Conservation (phyloP, 2,888 invertebrate species). For the Orchesella flavescens region DNA sequence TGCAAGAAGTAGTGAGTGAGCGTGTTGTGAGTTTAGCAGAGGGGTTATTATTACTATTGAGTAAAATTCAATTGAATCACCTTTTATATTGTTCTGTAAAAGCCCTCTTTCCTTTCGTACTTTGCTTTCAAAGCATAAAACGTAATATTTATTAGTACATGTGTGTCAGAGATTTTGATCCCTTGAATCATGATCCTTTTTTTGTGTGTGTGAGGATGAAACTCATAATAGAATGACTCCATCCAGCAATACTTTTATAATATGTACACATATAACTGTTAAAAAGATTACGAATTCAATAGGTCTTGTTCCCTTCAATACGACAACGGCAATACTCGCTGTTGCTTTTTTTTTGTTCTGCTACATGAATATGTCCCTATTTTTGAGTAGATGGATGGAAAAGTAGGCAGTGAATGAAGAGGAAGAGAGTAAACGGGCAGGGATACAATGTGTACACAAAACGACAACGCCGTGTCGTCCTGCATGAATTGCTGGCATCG, state of each 20-base stretch:
- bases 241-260: not conserved
- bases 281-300: not conserved
- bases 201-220: slow-evolving; percentile 32
- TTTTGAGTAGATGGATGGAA: slow-evolving; percentile 41
- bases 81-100: slow-evolving; percentile 60
- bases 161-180: slow-evolving; percentile 38
- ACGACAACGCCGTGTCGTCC: slow-evolving; percentile 20
- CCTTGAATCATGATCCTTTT: slow-evolving; percentile 41
- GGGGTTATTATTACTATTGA: slow-evolving; percentile 49
- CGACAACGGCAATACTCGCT: not conserved
- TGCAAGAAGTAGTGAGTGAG: not conserved
- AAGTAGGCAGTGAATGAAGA: not conserved
- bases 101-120: slow-evolving; percentile 45
- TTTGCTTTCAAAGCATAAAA: slow-evolving; percentile 1
- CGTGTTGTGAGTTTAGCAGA: slow-evolving; percentile 17
- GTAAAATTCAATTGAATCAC: slow-evolving; percentile 60
- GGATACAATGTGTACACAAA: not conserved
- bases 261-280: not conserved
- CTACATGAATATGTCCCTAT: slow-evolving; percentile 8
- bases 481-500: slow-evolving; percentile 44
- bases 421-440: not conserved
- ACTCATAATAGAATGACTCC: slow-evolving; percentile 40
- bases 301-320: not conserved
- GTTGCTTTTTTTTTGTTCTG: slow-evolving; percentile 40
- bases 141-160: not conserved